A percentile compares a stretch with the other conserved stretches of the same genome.
Conservation (phyloP, 2,888 invertebrate species). For the Pammene aurita region DNA sequence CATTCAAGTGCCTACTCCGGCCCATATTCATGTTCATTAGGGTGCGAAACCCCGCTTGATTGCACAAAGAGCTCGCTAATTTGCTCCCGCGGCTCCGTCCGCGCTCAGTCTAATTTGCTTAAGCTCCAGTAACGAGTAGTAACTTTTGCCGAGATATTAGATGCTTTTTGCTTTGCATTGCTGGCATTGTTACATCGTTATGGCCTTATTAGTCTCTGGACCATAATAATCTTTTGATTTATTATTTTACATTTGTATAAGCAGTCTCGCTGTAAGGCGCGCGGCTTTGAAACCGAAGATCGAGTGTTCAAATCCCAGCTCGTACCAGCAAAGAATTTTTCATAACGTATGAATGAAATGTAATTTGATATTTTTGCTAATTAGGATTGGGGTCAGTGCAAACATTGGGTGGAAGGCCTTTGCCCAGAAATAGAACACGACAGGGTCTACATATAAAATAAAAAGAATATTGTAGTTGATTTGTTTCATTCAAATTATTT, state of each 20-base stretch:
- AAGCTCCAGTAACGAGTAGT: conserved; percentile 60
- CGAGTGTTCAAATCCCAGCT: too few species aligned
- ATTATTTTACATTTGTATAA: not conserved
- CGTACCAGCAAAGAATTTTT: too few species aligned
- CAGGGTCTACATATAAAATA: too few species aligned
- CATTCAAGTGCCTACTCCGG: not conserved
- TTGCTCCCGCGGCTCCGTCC: conserved; percentile 71
- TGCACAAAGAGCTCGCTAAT: conserved; percentile 83
- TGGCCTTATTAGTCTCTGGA: conserved; percentile 16
- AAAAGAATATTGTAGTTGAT: too few species aligned
- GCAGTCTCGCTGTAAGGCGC: too few species aligned
- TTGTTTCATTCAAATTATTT: too few species aligned
- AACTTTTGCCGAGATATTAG: conserved; percentile 48
- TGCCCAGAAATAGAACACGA: too few species aligned
- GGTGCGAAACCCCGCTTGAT: conserved; percentile 79
- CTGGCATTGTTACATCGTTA: conserved; percentile 18
- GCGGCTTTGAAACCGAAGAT: too few species aligned
- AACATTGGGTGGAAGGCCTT: too few species aligned
- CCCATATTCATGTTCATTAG: conserved; percentile 81
- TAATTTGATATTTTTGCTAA: too few species aligned
- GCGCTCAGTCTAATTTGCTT: conserved; percentile 69
- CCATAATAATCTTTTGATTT: not conserved
- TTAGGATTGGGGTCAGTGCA: too few species aligned
- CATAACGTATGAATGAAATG: too few species aligned
- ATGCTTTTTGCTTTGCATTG: conserved; percentile 27